phyloP scores from a whole-genome alignment of 2,888 invertebrate genomes.

The Nemotelus pantherinus region DNA sequence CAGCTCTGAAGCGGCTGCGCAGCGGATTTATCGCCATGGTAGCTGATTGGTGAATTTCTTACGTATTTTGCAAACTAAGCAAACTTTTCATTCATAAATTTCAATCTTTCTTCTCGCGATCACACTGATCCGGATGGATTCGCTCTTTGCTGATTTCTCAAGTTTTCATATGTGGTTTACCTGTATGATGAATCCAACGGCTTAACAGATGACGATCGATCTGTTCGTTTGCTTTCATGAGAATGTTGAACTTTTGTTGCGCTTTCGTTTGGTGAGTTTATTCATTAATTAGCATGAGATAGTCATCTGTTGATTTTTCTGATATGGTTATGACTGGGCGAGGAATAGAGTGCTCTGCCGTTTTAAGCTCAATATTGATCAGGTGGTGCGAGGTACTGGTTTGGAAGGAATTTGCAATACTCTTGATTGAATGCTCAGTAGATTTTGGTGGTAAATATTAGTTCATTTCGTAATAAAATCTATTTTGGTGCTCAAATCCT shows the following conservation, averaged over 20 bases:
- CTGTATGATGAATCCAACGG: too few species aligned
- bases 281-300: constrained; percentile 28
- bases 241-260: constrained; percentile 14
- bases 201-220: too few species aligned
- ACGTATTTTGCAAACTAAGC: constrained; percentile 17
- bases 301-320: not conserved
- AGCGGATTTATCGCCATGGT: too few species aligned
- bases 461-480: too few species aligned
- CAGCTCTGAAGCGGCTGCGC: too few species aligned
- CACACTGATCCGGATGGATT: not conserved
- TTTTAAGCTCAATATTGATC: too few species aligned
- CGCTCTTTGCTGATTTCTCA: not conserved
- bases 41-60: not conserved
- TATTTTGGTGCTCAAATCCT: too few species aligned
- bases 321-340: not conserved
- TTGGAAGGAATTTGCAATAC: too few species aligned
- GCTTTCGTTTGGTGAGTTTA: constrained; percentile 24
- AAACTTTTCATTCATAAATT: constrained; percentile 36
- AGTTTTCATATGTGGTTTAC: not conserved
- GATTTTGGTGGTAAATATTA: too few species aligned
- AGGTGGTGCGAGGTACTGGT: too few species aligned
- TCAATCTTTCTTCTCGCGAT: not conserved
- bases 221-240: not conserved
- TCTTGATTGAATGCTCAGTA: too few species aligned
- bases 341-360: too few species aligned